These are phyloP conservation scores for Triplophysa yarkandensis DNA, from an alignment of 2,797 vertebrate species.

Conservation along the genomic window DNA sequence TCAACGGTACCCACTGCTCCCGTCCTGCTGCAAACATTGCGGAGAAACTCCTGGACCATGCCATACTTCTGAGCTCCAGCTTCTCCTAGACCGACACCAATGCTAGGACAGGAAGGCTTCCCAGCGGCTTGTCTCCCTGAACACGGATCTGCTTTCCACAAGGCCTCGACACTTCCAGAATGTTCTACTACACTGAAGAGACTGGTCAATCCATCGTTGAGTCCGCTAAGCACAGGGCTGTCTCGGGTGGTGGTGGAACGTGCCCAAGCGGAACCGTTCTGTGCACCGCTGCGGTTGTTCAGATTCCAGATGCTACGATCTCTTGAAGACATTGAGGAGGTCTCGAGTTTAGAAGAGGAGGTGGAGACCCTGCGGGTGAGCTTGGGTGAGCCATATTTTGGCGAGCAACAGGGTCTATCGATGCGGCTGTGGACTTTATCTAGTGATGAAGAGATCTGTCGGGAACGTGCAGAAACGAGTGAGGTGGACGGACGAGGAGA, in stretches of 20 bases:
- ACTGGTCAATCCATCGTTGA: conserved; percentile 94
- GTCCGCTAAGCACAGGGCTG: conserved; percentile 92
- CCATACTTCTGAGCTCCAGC: conserved; percentile 82
- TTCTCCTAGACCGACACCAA: conserved; percentile 66
- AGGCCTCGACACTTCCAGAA: conserved; percentile 87
- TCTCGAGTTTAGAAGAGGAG: conserved; percentile 89
- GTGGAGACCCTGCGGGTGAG: conserved; percentile 85
- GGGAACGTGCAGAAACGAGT: conserved; percentile 84
- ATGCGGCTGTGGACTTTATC: conserved; percentile 96
- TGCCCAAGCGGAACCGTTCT: conserved; percentile 95
- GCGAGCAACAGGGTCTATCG: conserved; percentile 93
- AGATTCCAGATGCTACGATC: conserved; percentile 95
- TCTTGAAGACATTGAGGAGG: conserved; percentile 75
- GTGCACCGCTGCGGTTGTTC: conserved; percentile 81
- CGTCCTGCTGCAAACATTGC: conserved; percentile 80
- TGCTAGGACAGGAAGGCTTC: conserved; percentile 65
- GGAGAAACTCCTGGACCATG: conserved; percentile 92
- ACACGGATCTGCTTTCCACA: conserved; percentile 85
- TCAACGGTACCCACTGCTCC: conserved; percentile 70
- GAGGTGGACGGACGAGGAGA: conserved; percentile 86
- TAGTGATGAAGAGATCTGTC: conserved; percentile 94
- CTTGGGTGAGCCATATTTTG: conserved; percentile 95
- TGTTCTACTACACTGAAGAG: conserved; percentile 97
- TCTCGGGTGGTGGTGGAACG: conserved; percentile 97
- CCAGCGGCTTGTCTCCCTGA: conserved; percentile 71